Conservation (phyloP, 2,113 vertebrate species). For the Monopterus albus region DNA sequence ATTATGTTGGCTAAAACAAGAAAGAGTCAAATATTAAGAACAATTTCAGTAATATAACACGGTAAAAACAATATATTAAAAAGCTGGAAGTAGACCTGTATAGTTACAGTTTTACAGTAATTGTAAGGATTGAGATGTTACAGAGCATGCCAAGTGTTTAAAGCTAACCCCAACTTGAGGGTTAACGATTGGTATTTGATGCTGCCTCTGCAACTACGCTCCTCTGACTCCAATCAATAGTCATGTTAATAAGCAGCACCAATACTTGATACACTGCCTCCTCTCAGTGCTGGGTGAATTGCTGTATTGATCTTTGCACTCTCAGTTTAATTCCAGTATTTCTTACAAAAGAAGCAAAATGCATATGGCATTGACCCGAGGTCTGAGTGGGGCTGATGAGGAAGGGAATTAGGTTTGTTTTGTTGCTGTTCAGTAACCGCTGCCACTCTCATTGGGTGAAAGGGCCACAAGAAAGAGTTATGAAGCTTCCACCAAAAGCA, state of each 20-base stretch:
- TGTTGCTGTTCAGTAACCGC: slow-evolving; percentile 50
- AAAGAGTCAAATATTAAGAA: neutral
- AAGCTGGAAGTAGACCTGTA: neutral
- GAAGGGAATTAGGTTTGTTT: slow-evolving; percentile 55
- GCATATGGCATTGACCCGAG: slow-evolving; percentile 63
- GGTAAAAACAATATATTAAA: neutral
- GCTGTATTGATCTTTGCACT: slow-evolving; percentile 70
- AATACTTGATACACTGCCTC: slow-evolving; percentile 68
- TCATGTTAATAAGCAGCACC: slow-evolving; percentile 78
- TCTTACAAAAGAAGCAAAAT: slow-evolving; percentile 70
- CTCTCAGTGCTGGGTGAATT: slow-evolving; percentile 70
- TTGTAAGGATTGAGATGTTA: slow-evolving; percentile 60
- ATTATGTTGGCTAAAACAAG: neutral
- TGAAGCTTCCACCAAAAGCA: neutral
- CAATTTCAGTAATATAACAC: neutral
- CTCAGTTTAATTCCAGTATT: slow-evolving; percentile 76
- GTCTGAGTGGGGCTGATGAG: slow-evolving; percentile 42
- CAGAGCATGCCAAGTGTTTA: slow-evolving; percentile 63
- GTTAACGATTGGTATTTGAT: slow-evolving; percentile 74
- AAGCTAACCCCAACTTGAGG: slow-evolving; percentile 61
- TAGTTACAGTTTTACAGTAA: neutral
- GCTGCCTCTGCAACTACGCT: slow-evolving; percentile 50
- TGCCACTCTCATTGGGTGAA: slow-evolving; percentile 17
- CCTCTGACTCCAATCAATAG: slow-evolving; percentile 76
- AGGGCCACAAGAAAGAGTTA: neutral